These are phyloP conservation scores for Euleptes europaea DNA, from an alignment of 2,113 vertebrate genomes.

Conservation along the genomic window DNA sequence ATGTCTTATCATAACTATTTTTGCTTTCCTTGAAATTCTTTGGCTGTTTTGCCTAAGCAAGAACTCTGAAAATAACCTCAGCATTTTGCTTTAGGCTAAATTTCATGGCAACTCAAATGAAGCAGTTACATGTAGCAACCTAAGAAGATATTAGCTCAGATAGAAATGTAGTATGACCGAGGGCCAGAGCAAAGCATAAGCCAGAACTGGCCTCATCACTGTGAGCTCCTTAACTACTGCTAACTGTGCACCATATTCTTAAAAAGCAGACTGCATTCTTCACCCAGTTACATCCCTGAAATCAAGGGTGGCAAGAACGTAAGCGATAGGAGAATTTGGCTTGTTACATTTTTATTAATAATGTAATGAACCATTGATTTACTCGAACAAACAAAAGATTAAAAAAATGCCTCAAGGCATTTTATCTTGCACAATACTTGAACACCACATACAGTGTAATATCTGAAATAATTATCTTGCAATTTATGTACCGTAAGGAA, in stretches of 20 bases:
- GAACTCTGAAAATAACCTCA: background rate
- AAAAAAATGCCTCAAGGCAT: background rate
- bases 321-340: background rate
- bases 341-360: background rate
- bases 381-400: slow-evolving; percentile 1
- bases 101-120: background rate
- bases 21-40: background rate
- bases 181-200: background rate
- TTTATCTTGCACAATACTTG: background rate
- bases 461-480: background rate
- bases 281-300: background rate
- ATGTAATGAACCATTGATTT: background rate
- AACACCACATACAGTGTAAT: background rate
- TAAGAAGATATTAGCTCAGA: slow-evolving; percentile 1
- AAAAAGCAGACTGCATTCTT: background rate
- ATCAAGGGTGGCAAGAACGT: background rate
- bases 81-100: slow-evolving; percentile 1
- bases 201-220: background rate
- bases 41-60: background rate
- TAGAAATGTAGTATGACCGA: background rate
- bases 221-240: background rate
- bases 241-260: background rate
- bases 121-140: background rate
- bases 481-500: background rate
- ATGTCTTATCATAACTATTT: background rate